These are phyloP conservation scores for Philereme vetulata DNA, from an alignment of 2,888 invertebrate species.

Conservation along the genomic window DNA sequence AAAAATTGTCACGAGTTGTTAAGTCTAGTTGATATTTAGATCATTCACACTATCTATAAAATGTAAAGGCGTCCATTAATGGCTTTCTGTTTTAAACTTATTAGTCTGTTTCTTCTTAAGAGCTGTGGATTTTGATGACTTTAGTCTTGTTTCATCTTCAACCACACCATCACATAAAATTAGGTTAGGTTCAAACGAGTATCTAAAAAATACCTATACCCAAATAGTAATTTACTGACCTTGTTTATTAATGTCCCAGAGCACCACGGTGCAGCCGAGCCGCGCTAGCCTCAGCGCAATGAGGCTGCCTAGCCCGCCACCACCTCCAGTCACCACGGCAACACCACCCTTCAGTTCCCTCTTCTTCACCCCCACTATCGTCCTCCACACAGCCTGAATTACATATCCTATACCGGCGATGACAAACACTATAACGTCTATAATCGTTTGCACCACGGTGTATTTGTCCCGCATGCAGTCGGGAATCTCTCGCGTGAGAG, in stretches of 20 bases:
- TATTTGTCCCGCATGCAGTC: slow-evolving; percentile 78
- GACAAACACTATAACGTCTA: slow-evolving; percentile 84
- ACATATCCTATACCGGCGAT: slow-evolving; percentile 75
- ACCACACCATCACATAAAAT: too few relatives aligned
- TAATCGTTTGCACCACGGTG: slow-evolving; percentile 78
- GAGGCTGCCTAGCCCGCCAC: slow-evolving; percentile 92
- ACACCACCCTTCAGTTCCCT: slow-evolving; percentile 90
- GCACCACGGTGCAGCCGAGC: slow-evolving; percentile 90
- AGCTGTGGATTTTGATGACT: too few relatives aligned
- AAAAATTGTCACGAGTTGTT: too few relatives aligned
- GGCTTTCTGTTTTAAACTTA: too few relatives aligned
- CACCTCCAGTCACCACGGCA: slow-evolving; percentile 95
- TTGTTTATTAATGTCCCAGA: slow-evolving; percentile 95
- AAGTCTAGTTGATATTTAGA: too few relatives aligned
- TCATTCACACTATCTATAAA: too few relatives aligned
- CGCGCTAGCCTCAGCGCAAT: slow-evolving; percentile 89
- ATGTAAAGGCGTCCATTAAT: too few relatives aligned
- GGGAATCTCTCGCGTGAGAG: slow-evolving; percentile 75
- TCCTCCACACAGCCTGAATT: slow-evolving; percentile 84
- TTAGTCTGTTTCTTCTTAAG: too few relatives aligned
- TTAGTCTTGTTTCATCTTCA: too few relatives aligned
- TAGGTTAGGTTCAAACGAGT: too few relatives aligned
- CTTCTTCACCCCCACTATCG: slow-evolving; percentile 85
- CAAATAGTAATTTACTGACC: slow-evolving; percentile 79
- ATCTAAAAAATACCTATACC: too few relatives aligned